Evolutionary conservation across 2,113 vertebrate genomes (phyloP).

Genomic region (Mesocricetus auratus): DNA sequence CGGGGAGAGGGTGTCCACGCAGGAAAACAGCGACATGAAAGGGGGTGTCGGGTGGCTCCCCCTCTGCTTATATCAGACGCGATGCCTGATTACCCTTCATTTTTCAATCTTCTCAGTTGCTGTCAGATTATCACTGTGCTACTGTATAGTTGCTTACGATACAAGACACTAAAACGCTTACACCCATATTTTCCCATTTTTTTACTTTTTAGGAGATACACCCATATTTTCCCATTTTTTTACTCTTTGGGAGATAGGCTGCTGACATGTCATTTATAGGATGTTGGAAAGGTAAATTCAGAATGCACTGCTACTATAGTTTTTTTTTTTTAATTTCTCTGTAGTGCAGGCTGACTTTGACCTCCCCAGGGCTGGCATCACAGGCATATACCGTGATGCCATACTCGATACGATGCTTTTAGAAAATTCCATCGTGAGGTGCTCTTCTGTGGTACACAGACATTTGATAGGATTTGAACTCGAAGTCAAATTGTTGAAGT

Average conservation of each 20-base stretch:
- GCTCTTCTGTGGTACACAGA: not conserved
- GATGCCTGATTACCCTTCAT: conserved; percentile 61
- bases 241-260: conserved; percentile 17
- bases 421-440: not conserved
- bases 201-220: conserved; percentile 1
- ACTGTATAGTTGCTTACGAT: conserved; percentile 78
- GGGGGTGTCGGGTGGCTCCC: conserved; percentile 64
- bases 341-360: not conserved
- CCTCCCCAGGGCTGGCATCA: not conserved
- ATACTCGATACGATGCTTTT: not conserved
- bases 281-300: not conserved
- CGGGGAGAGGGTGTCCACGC: conserved; percentile 74
- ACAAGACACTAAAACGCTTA: conserved; percentile 64
- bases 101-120: conserved; percentile 81
- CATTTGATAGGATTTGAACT: not conserved
- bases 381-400: too few species aligned
- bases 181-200: conserved; percentile 50
- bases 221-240: conserved; percentile 47
- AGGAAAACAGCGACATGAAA: conserved; percentile 79
- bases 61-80: conserved; percentile 69
- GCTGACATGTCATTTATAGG: conserved; percentile 28
- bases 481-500: not conserved
- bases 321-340: not conserved
- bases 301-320: not conserved
- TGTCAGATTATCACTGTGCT: conserved; percentile 78